These are phyloP conservation scores for Phylloscopus whistleri DNA, from an alignment of 2,113 vertebrate genomes.

Conservation along the genomic window DNA sequence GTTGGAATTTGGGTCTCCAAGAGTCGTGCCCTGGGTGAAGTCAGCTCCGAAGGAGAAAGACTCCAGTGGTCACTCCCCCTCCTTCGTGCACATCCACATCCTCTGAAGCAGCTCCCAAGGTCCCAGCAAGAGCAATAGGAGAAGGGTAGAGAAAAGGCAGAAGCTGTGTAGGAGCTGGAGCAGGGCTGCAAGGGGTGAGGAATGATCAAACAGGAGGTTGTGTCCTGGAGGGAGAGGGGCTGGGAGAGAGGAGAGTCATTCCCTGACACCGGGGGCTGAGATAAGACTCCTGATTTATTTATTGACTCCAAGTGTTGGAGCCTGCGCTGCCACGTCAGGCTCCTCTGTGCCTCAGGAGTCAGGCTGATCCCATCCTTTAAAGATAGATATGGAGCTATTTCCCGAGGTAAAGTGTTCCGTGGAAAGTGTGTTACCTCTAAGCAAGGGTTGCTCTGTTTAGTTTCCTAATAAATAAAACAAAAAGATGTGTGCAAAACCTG, in stretches of 20 bases:
- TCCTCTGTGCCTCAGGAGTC: not conserved
- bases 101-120: not conserved
- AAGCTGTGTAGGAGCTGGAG: not conserved
- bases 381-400: not conserved
- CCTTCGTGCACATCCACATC: accelerated
- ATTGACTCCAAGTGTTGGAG: not conserved
- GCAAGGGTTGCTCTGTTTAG: not conserved
- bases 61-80: not conserved
- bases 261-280: not conserved
- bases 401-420: not conserved
- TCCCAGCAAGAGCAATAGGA: not conserved
- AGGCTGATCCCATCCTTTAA: not conserved
- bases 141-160: not conserved
- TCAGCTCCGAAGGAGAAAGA: not conserved
- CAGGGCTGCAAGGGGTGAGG: not conserved
- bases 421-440: not conserved
- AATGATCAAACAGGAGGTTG: not conserved
- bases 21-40: not conserved
- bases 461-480: not conserved
- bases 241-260: not conserved
- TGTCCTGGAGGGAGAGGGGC: not conserved
- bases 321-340: accelerated
- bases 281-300: not conserved
- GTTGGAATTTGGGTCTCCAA: not conserved
- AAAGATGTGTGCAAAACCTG: not conserved